Evolutionary conservation across 2,113 vertebrate species (phyloP), one percentile per base, ranked within the genome.

Genomic region (Ginglymostoma cirratum): DNA sequence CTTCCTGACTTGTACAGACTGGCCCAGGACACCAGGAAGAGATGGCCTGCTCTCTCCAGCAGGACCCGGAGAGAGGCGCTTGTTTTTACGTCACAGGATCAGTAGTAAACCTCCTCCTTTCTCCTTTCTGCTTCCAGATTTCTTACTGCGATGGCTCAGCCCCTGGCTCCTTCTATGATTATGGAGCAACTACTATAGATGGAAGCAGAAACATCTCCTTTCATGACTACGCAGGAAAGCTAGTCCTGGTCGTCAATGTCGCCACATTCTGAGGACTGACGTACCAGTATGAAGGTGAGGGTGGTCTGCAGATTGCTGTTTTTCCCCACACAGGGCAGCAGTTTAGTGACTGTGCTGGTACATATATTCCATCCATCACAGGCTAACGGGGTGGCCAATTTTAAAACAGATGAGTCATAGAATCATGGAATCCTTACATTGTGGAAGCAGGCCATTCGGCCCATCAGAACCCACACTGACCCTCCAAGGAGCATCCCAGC

Each of bases 241-340:
- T 97, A 0, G 96, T 99, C 96, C 99, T 99, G 97, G 98, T 99
- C 0, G 97, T 99, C 97, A 99, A 99, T 0, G 98, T 99, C 96
- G 99, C 99, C 95, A 98, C 98, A 0, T 99, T 98, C 98, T 99
- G 99, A 99, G 98, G 98, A 93, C 97, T 98, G 89, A 99, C 99
- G 14, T 96, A 89, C 96, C 99, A 99, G 97, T 99, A 99, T 83
- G 2, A 98, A 0, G 99, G 99, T 99, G 98, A 98, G 98, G 67
- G 21, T 5, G 38, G 7, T 1, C 21, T 42, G 19, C 65, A 19
- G 34, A 61, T 90, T 19, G 34, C 30, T 55, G 86, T 52, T 61
- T 61, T 48, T 48, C 48, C 48, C 48, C 48, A 48, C 48, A 48
- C 48, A 48, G 48, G 48, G 48, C 48, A 48, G 48, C 23, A 1